Conservation (phyloP, 2,113 vertebrate species). For the Abramis brama region DNA sequence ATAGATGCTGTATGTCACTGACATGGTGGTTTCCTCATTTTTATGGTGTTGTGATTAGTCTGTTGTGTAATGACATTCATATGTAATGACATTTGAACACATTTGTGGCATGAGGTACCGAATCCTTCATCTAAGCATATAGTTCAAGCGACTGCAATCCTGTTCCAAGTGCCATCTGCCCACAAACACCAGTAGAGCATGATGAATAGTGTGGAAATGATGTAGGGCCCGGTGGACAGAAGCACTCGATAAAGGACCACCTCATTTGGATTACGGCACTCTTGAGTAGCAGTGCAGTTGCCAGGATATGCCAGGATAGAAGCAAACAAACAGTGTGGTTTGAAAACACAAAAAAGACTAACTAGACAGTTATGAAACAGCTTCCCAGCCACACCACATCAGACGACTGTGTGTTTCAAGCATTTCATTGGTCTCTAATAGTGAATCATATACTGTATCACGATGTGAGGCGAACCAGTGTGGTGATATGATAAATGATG, state of each 20-base stretch:
- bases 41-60: neutral
- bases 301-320: neutral
- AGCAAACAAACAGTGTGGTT: neutral
- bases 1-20: neutral
- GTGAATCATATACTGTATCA: neutral
- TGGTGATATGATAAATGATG: constrained; percentile 28
- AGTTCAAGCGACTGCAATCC: neutral
- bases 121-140: neutral
- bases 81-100: constrained; percentile 7
- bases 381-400: neutral
- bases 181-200: neutral
- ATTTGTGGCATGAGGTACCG: neutral
- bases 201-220: neutral
- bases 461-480: neutral
- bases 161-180: neutral
- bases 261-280: constrained; percentile 20
- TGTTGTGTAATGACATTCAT: neutral
- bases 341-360: neutral
- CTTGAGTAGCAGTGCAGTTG: neutral
- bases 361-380: neutral
- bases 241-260: neutral
- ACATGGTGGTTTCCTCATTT: neutral
- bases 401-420: neutral
- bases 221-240: neutral
- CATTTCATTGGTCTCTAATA: neutral